Evolutionary conservation across 2,797 vertebrate species (phyloP), one percentile per base, ranked within the genome.

Genomic region (Sparidentex hasta): DNA sequence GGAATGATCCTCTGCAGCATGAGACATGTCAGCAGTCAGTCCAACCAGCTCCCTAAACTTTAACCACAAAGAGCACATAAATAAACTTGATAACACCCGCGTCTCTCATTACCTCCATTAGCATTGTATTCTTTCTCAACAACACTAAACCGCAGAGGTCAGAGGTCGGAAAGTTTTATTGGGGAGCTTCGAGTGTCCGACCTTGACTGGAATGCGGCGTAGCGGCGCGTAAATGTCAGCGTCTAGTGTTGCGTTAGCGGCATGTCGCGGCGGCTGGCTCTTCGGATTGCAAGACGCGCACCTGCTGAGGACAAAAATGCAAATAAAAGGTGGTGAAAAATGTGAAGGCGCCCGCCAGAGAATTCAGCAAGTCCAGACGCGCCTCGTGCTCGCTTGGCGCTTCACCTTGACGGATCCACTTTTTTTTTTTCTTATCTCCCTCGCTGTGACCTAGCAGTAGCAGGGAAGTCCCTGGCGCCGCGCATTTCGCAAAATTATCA

Each of bases 401-500:
- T 72, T 81, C 71, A 88, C 86, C 88, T 85, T 83, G 71, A 73
- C 57, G 25, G 66, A 76, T 76, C 73, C 55, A 44, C 63, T 56
- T 29, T 5, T 38, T 27, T 27, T 2, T 27, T 27, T 12, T 52
- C 84, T 89, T 86, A 90, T 91, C 87, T 81, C 23, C 3, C 64
- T 79, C 11, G 17, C 47, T 69, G 57, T 81, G 81, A 92, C 86
- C 88, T 87, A 79, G 73, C 54, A 17, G 74, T 44, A 59, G 76
- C 52, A 68, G 59, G 75, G 78, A 85, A 84, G 83, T 92, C 80
- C 84, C 90, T 76, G 88, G 84, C 67, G 48, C 91, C 87, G 73
- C 3, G 17, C 64, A 47, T 84, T 89, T 85, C 69, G 38, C n/a
- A 82, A 89, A 90, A 89, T 89, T 77, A 94, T 94, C 93, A 85